phyloP scores from a whole-genome alignment of 2,113 vertebrate species.

The Piaya cayana region DNA sequence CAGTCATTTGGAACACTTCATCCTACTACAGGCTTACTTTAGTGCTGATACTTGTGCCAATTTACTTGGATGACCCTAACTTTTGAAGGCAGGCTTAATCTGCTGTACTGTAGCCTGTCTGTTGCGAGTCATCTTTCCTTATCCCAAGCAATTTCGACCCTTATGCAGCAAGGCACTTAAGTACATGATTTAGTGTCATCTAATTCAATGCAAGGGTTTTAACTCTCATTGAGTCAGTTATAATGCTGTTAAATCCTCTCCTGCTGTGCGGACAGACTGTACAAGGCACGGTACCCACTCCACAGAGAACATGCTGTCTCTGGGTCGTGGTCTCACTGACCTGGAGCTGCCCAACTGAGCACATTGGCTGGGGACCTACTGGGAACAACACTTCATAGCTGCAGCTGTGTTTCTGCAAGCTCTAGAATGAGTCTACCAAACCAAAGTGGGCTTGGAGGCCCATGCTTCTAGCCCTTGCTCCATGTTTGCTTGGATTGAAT shows the following conservation, averaged over 20 bases:
- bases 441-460: not conserved
- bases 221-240: not conserved
- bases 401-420: not conserved
- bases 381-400: not conserved
- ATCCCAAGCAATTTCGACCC: not conserved
- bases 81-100: not conserved
- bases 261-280: fast-evolving
- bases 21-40: not conserved
- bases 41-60: not conserved
- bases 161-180: not conserved
- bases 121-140: not conserved
- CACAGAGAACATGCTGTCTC: fast-evolving
- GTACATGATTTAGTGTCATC: not conserved
- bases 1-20: not conserved
- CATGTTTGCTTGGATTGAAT: not conserved
- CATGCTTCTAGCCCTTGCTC: not conserved
- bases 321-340: not conserved
- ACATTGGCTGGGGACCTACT: not conserved
- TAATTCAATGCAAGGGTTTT: not conserved
- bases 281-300: fast-evolving
- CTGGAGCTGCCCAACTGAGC: not conserved
- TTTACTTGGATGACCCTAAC: not conserved
- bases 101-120: not conserved
- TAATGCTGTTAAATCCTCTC: not conserved
- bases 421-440: not conserved